These are phyloP conservation scores for Anabas testudineus DNA, from an alignment of 2,797 vertebrate species.

Conservation along the genomic window DNA sequence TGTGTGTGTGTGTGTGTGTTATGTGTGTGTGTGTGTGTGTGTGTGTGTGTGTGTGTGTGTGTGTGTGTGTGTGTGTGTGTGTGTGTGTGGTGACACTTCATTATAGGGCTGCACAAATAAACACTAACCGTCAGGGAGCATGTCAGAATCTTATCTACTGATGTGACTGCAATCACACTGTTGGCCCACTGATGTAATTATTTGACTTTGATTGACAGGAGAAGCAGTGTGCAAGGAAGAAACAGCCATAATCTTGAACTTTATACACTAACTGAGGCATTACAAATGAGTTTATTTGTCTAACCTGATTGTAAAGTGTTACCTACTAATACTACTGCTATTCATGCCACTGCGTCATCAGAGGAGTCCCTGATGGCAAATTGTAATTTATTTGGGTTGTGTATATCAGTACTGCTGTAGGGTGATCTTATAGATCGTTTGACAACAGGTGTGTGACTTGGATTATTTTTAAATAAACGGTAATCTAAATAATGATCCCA, in stretches of 20 bases:
- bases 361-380: background rate
- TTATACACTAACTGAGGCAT: slow-evolving; percentile 15
- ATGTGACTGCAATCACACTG: background rate
- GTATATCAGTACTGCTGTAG: background rate
- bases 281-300: slow-evolving; percentile 11
- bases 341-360: slow-evolving; percentile 14
- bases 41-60: background rate
- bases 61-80: background rate
- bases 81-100: slow-evolving; percentile 11
- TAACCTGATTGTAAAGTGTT: slow-evolving; percentile 26
- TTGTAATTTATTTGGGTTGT: slow-evolving; percentile 32
- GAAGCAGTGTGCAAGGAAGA: slow-evolving; percentile 4
- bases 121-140: slow-evolving; percentile 11
- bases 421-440: slow-evolving; percentile 21
- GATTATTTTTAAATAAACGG: slow-evolving; percentile 29
- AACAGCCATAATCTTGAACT: slow-evolving; percentile 35
- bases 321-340: slow-evolving; percentile 8
- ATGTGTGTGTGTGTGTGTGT: background rate
- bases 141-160: background rate
- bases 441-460: slow-evolving; percentile 10
- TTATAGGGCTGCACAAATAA: slow-evolving; percentile 26
- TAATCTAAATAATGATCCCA: slow-evolving; percentile 6
- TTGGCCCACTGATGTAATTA: background rate
- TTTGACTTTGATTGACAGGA: background rate
- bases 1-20: slow-evolving; percentile 6